Conservation (phyloP, 2,113 vertebrate genomes). For the Cynoglossus semilaevis region DNA sequence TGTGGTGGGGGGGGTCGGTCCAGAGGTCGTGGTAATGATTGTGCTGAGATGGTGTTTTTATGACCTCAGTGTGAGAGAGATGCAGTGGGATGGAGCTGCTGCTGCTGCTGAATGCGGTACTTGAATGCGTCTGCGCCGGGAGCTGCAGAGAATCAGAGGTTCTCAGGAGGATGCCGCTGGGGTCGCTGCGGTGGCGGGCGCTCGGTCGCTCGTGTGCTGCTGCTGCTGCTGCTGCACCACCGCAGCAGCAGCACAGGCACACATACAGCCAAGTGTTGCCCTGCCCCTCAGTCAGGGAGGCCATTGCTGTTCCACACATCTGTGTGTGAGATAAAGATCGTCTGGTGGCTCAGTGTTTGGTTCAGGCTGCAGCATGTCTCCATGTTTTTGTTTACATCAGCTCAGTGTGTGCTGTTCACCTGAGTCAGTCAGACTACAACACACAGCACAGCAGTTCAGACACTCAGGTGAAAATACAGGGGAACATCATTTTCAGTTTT, state of each 20-base stretch:
- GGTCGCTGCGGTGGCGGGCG: too few species aligned
- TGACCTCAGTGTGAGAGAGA: constrained; percentile 2
- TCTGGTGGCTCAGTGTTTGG: too few species aligned
- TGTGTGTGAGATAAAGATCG: too few species aligned
- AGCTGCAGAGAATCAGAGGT: constrained; percentile 46
- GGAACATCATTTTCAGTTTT: too few species aligned
- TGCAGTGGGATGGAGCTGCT: constrained; percentile 31
- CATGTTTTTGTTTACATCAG: constrained; percentile 14
- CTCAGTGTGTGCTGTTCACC: constrained; percentile 2
- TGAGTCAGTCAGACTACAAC: not conserved
- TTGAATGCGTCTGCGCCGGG: constrained; percentile 56
- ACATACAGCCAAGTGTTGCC: constrained; percentile 5
- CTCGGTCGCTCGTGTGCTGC: too few species aligned
- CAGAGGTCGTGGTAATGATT: constrained; percentile 14
- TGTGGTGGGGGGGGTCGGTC: constrained; percentile 6
- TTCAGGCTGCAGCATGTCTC: not conserved
- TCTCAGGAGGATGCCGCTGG: constrained; percentile 16
- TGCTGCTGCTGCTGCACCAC: constrained; percentile 59
- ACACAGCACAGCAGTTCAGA: too few species aligned
- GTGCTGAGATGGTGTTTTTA: constrained; percentile 39
- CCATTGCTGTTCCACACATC: too few species aligned
- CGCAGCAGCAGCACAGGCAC: constrained; percentile 61
- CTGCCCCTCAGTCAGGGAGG: constrained; percentile 21
- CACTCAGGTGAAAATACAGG: too few species aligned
- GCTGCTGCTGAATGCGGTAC: constrained; percentile 67